Base-by-base conservation (phyloP, 2,888 invertebrate species). In the Drosophila neotestacea region DNA sequence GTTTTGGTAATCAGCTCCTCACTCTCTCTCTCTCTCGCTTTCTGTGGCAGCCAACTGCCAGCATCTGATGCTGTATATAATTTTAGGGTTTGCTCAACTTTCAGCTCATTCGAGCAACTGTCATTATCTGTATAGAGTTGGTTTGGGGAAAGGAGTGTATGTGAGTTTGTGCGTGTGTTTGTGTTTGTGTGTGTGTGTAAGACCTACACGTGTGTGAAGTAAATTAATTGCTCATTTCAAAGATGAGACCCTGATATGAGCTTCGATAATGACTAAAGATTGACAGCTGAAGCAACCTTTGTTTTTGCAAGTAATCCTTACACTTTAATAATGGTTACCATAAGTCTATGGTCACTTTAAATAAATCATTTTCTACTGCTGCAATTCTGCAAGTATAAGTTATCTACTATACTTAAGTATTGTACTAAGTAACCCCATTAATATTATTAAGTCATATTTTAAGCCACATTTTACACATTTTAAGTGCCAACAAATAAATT, bases 171-270 rank as follows among this genome's bases (percentile, higher is more conserved):
- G 10, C 36, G 6, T 27, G 5, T 10, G 34, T 46, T 7, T 34
- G n/a, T 42, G 16, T 52, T 27, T 7, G 36, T 73, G 42, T 10
- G 22, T 16, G 42, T 52, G 27, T 47, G 47, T 30, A 47, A 34
- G 46, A 30, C 22, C 30, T 36, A 13, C 44, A 60, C 61, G 52
- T 69, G 67, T 60, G 55, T 28, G 16, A 59, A 50, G 56, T 69
- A 72, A 85, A 85, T 87, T 87, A 82, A 70, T 81, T 79, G 59
- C 66, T 67, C 70, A 70, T 78, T 70, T 63, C 69, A 52, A 51
- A 74, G 60, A 60, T 66, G 58, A 71, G 66, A 46, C 50, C 27
- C 48, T 9, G 48, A 51, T 30, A 60, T 67, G 69, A 71, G 61
- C 51, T 22, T 9, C 50, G 27, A 71, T 65, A 61, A 54, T 51